Evolutionary conservation across 2,113 vertebrate genomes (phyloP), one percentile per base, ranked within the genome.

Genomic region (Riparia riparia): DNA sequence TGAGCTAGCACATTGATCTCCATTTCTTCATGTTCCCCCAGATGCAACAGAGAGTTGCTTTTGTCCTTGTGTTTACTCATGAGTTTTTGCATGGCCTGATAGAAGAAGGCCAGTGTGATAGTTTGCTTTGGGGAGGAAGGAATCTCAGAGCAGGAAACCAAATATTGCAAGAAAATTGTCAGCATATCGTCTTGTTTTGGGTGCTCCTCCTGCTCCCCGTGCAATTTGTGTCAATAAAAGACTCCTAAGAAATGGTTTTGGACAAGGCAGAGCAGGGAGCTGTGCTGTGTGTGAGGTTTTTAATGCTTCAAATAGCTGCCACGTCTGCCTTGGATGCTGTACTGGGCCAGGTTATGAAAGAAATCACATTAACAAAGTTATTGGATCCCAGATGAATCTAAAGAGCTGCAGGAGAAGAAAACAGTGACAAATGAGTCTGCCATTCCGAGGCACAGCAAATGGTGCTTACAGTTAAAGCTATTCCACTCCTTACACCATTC

Each of bases 391-490:
- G 90, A 58, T 73, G 90, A 93, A 90, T 93, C 90, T 20, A 44
- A 82, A 93, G 70, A 91, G 84, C 89, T 89, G 61, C 94, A 90
- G 86, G 78, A 96, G 85, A 77, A 80, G 95, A 73, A 96, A 96
- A 90, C 91, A 73, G 95, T 96, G 96, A 97, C 93, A 96, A 96
- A 97, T 95, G 95, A 95, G 82, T 65, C 89, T 96, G 95, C 91
- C 84, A 94, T 50, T 44, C 41, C 0, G 2, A 89, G 89, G 95
- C 73, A 74, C 89, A 82, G 89, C 77, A 76, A 94, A 82, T 45
- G 54, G 73, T 89, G 86, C 87, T 91, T 42, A 41, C 73, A 69
- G 80, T 49, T 88, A 31, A 78, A 95, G 86, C 66, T 87, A 1
- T 90, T 94, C 42, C 85, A 65, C 54, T 94, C 47, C 87, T 60